Percentiles rank a stretch among this genome's conserved stretches.
Conservation (phyloP, 2,797 vertebrate species). For the Karalla daura region DNA sequence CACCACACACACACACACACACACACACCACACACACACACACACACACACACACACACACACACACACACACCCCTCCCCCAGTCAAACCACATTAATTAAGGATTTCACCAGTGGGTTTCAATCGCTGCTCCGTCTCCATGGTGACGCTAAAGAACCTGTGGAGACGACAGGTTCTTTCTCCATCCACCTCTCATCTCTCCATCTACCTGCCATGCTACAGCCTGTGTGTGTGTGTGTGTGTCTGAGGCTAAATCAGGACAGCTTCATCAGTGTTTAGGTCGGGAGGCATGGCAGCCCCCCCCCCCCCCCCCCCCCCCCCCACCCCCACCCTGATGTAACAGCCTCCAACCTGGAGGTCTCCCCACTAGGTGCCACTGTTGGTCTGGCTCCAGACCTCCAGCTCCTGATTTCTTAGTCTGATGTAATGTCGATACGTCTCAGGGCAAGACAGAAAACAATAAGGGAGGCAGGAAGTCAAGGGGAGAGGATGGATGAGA, state of each 20-base stretch:
- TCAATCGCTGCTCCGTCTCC: slow-evolving; percentile 57
- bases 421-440: slow-evolving; percentile 79
- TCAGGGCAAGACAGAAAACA: slow-evolving; percentile 58
- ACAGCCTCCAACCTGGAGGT: slow-evolving; percentile 47
- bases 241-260: background rate
- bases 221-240: background rate
- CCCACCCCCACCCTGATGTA: slow-evolving; percentile 34
- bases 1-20: background rate
- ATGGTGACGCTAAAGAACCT: slow-evolving; percentile 55
- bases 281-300: no score
- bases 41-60: background rate
- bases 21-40: background rate
- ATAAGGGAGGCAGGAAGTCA: slow-evolving; percentile 36
- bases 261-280: slow-evolving; percentile 9
- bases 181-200: slow-evolving; percentile 6
- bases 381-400: slow-evolving; percentile 52
- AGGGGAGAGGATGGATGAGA: slow-evolving; percentile 24
- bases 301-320: background rate
- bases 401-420: slow-evolving; percentile 66
- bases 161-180: slow-evolving; percentile 21
- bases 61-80: background rate
- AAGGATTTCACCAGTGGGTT: slow-evolving; percentile 17
- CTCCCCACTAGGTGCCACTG: slow-evolving; percentile 78
- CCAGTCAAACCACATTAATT: slow-evolving; percentile 52
- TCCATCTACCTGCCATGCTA: background rate